A percentile compares a stretch with the other conserved stretches of the same genome.
phyloP scores from a whole-genome alignment of 2,888 invertebrate genomes.

The Thysanoteuthis rhombus region DNA sequence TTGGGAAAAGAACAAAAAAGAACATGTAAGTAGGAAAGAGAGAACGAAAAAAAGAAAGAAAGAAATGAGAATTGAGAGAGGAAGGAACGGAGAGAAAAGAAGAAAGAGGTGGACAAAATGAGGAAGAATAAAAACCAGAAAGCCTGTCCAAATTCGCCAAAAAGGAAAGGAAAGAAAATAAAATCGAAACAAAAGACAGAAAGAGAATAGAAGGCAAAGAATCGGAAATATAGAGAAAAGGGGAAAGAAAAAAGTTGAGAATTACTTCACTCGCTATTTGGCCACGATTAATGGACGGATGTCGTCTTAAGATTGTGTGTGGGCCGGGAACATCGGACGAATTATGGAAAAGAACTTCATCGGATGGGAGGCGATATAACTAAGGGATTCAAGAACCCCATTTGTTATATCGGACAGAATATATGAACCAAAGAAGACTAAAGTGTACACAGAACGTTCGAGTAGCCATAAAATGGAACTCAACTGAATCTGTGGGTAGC shows the following conservation, averaged over 20 bases:
- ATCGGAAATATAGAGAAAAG: background rate
- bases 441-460: background rate
- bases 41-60: background rate
- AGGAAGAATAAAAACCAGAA: background rate
- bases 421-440: background rate
- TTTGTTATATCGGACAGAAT: background rate
- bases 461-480: background rate
- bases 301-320: background rate
- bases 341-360: background rate
- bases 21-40: no score
- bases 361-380: background rate
- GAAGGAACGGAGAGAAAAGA: background rate
- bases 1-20: no score
- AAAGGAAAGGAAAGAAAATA: background rate
- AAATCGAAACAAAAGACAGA: background rate
- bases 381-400: background rate
- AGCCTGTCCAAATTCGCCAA: no score
- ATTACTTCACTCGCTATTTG: background rate
- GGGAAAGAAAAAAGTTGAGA: background rate
- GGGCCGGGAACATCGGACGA: background rate
- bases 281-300: background rate
- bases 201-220: background rate
- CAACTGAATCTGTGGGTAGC: background rate
- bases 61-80: no score
- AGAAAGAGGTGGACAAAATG: background rate